Base-by-base conservation (phyloP, 2,888 invertebrate genomes). In the Lepetodrilus schrolli region DNA sequence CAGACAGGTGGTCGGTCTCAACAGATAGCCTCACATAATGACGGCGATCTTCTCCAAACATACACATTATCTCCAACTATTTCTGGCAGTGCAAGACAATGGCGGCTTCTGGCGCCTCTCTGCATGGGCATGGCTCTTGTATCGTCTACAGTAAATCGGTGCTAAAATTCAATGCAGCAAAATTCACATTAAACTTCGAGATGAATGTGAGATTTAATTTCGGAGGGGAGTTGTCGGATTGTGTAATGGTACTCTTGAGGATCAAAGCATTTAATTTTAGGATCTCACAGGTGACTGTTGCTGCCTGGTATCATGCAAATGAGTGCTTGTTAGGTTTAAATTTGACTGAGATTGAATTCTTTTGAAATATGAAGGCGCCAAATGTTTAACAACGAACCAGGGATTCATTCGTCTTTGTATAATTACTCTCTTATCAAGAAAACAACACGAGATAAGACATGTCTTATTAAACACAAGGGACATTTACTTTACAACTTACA, bases 1-100 rank as follows among this genome's bases (percentile, higher is more conserved):
- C 58, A n/a, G 58, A 30, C 58, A 58, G 58, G 58, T 58, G 58
- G 34, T 58, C 58, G n/a, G 13, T 17, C 5, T 58, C 58, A 30
- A 58, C 34, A 58, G 34, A 30, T 58, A 58, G 58, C 43, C 43
- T 17, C 13, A 17, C 43, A 43, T 43, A 43, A 43, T 43, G 17
- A 17, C 17, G 5, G n/a, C 17, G 58, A 30, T 30, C 17, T 17
- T 58, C 51, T 51, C 58, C 7, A 30, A 13, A 13, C 17, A 58
- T 30, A 30, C 30, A n/a, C 30, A 23, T 58, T 30, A 30, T 58
- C 58, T 26, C 3, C 4, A 13, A 30, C 58, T 58, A 58, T 58
- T 58, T 30, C 30, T n/a, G 30, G 30, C 23, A 17, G 30, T 17
- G 17, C 21, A 21, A 20, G 20, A n/a, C 48, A n/a, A 5, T 48